Conservation (phyloP, 2,113 vertebrate species). For the Gymnocephalus cernua region DNA sequence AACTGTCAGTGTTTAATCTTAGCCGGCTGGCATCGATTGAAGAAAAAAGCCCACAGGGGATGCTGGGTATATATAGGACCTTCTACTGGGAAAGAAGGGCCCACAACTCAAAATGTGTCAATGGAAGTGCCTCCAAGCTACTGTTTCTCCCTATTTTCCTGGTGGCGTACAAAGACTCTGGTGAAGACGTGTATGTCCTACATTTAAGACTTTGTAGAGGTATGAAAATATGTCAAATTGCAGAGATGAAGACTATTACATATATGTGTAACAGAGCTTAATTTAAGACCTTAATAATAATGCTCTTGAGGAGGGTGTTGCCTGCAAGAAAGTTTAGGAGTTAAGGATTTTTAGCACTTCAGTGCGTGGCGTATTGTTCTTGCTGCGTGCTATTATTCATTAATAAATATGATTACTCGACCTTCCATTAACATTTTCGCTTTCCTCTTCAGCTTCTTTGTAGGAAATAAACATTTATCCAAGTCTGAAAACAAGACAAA, state of each 20-base stretch:
- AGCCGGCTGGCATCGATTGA: constrained; percentile 53
- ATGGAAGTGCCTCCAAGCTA: constrained; percentile 61
- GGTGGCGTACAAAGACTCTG: constrained; percentile 44
- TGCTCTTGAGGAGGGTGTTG: neutral
- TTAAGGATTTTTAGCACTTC: neutral
- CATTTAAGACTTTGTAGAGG: constrained; percentile 62
- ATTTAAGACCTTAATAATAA: constrained; percentile 18
- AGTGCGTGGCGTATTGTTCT: neutral
- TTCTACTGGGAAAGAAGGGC: constrained; percentile 47
- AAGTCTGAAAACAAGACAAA: neutral
- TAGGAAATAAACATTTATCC: neutral
- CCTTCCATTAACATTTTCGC: neutral
- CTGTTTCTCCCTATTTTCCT: constrained; percentile 33
- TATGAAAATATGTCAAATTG: constrained; percentile 65
- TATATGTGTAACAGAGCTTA: constrained; percentile 5
- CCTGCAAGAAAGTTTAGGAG: neutral
- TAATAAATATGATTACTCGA: neutral
- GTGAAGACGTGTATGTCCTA: constrained; percentile 66
- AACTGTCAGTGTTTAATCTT: constrained; percentile 55
- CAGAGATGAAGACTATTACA: constrained; percentile 49
- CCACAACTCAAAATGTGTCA: constrained; percentile 67
- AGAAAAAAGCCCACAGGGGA: constrained; percentile 46
- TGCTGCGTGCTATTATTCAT: constrained; percentile 5
- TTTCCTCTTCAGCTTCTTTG: neutral
- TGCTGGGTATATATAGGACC: constrained; percentile 41